Base-by-base conservation (phyloP, 2,797 vertebrate genomes). In the Neosilurus mollespiculum region DNA sequence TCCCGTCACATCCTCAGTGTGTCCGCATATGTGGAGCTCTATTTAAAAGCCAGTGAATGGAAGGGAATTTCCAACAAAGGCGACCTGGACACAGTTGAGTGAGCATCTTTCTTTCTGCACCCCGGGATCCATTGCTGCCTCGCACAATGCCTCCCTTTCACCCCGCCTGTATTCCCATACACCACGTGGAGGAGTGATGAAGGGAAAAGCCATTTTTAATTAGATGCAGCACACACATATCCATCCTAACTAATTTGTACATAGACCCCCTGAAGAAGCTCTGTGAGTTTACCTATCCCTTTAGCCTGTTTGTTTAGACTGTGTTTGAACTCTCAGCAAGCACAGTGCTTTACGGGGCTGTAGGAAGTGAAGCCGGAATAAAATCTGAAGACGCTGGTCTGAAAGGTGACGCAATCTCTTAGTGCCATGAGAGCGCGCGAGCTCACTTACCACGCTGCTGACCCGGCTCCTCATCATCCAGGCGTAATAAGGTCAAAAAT, bases 1-100 rank as follows among this genome's bases (percentile, higher is more conserved):
- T 75, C 79, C 20, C 72, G 80, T 80, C 76, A 73, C 81, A 84
- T 76, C 66, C 76, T 81, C 80, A 76, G 84, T 93, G 93, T 92
- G 93, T 94, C 91, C 87, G 83, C 85, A 88, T 88, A 87, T 88
- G 86, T 86, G 92, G 91, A 93, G 93, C 93, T 94, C 94, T 93
- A 93, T 95, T 95, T 95, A 95, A 95, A 94, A 94, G 91, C 92
- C 89, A 93, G 91, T 94, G 93, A 95, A 95, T 95, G 92, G 93
- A 94, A 92, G 93, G 93, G 93, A 92, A 93, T 94, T 92, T 93
- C 90, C 93, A 93, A 95, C 94, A 95, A 95, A 94, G 93, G 94
- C 90, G 90, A 91, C 93, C 93, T 94, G 94, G 94, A 94, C 94
- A 95, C 94, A 95, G 94, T 94, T 94, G 93, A 95, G 93, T 95